A percentile compares a stretch with the other conserved stretches of the same genome.
Evolutionary conservation across 2,113 vertebrate species (phyloP).

Genomic region (Indri indri): DNA sequence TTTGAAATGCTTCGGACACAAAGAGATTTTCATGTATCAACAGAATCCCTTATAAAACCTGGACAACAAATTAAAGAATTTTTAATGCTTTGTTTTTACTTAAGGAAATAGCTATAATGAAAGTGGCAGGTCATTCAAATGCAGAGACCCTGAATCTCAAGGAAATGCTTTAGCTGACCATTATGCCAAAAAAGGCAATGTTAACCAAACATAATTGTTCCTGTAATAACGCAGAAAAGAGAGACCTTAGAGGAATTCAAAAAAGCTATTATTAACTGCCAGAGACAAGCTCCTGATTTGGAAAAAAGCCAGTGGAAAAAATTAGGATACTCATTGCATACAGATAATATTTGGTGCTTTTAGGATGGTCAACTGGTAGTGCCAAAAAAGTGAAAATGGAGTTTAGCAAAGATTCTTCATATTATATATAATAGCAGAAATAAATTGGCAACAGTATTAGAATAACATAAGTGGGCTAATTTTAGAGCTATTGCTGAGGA

Average conservation of each 20-base stretch:
- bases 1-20: conserved; percentile 15
- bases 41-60: not conserved
- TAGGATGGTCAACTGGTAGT: not conserved
- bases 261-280: not conserved
- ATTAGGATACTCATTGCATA: not conserved
- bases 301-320: not conserved
- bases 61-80: not conserved
- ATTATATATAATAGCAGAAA: conserved; percentile 3
- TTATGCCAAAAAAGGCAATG: not conserved
- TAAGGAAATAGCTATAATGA: not conserved
- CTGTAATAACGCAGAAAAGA: not conserved
- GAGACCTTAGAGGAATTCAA: not conserved
- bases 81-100: not conserved
- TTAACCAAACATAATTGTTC: not conserved
- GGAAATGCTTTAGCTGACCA: not conserved
- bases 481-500: not conserved
- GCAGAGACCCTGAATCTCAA: not conserved
- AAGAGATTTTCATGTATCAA: not conserved
- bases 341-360: not conserved
- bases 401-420: conserved; percentile 3
- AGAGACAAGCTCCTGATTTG: conserved; percentile 4
- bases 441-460: not conserved
- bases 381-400: not conserved
- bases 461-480: not conserved
- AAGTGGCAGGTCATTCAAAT: conserved; percentile 7